phyloP scores from a whole-genome alignment of 2,797 vertebrate species.

The Pagetopsis macropterus region DNA sequence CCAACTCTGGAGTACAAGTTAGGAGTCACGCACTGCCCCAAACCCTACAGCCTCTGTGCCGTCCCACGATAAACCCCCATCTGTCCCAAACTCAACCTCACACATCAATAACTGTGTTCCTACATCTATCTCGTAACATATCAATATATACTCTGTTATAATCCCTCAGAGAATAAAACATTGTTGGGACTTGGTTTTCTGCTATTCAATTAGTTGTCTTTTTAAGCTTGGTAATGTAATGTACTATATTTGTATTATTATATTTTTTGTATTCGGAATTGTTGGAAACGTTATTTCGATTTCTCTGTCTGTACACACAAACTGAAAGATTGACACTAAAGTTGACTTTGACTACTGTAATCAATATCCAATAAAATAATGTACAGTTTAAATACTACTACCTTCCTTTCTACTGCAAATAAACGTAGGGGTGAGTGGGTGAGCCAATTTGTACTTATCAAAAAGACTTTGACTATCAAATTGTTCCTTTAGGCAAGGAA shows the following conservation, averaged over 20 bases:
- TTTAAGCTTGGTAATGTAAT: background rate
- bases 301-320: too few relatives aligned
- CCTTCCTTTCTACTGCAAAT: background rate
- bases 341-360: too few relatives aligned
- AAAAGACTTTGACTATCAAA: too few relatives aligned
- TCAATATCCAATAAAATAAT: background rate
- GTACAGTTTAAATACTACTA: background rate
- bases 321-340: too few relatives aligned
- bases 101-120: too few relatives aligned
- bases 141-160: background rate
- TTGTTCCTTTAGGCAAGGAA: too few relatives aligned
- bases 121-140: background rate
- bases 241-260: background rate
- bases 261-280: too few relatives aligned
- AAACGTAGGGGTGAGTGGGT: too few relatives aligned
- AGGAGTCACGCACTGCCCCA: slow-evolving; percentile 73
- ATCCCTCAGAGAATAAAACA: background rate
- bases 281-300: too few relatives aligned
- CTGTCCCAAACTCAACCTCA: background rate
- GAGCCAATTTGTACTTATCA: too few relatives aligned
- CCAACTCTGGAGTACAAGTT: slow-evolving; percentile 64
- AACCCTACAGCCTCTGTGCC: slow-evolving; percentile 79
- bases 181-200: background rate
- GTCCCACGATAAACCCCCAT: slow-evolving; percentile 26
- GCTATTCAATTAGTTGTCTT: background rate